Base-by-base conservation (phyloP, 2,888 invertebrate species). In the Boloria selene region DNA sequence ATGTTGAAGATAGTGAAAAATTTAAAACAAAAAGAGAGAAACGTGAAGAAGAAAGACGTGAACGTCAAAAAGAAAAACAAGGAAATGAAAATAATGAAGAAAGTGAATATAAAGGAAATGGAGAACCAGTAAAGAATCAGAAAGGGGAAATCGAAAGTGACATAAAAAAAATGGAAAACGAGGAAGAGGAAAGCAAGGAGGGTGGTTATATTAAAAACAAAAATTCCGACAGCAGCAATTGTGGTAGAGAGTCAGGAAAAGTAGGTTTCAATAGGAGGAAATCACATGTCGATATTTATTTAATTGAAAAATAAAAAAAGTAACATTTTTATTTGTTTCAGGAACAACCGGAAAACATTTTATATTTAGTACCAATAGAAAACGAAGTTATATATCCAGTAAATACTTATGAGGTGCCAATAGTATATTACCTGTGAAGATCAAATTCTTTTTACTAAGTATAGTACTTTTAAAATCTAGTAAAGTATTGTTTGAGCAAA, bases 361-460 rank as follows among this genome's bases (percentile, higher is more conserved):
- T 56, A 7, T 64, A 64, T 26, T 58, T 64, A 44, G 31, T 64
- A 22, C 64, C 58, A 13, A 7, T 64, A 2, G 64, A 13, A n/a
- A 52, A 45, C 3, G 64, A 64, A 52, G 14, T 64, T 4, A 13
- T 64, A 13, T 64, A 64, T 18, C 51, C 56, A 13, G 50, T 58
- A 10, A 45, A 56, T 10, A 44, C 49, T 4, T 44, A 44, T 13
- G 55, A 56, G 22, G 56, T 63, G 6, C 64, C 64, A 6, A 45
- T 64, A 22, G 58, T 64, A 14, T 58, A 64, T 58, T 58, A 64
- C 44, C 10, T 64, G n/a, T 51, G 52, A 58, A 42, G 18, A 62
- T 22, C 31, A 38, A 38, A 38, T 38, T 38, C 31, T 38, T 38
- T 7, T 10, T 38, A 10, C 10, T 10, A 10, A 38, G 22, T 38